Base-by-base conservation (phyloP, 1,140 invertebrate genomes). In the Drosophila pseudoananassae region DNA sequence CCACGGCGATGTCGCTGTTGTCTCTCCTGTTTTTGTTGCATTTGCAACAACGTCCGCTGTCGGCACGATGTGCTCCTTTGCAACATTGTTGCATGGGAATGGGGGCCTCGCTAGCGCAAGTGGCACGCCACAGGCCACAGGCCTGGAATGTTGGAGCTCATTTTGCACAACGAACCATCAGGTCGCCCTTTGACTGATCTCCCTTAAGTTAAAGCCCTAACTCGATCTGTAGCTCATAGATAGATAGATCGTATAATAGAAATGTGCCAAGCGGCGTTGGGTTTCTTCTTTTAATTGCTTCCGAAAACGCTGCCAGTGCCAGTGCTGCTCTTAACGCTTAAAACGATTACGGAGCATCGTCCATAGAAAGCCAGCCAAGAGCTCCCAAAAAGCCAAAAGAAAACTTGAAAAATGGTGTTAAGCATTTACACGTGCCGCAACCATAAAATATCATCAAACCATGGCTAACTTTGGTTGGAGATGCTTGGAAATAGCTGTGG, bases 51-150 rank as follows among this genome's bases (percentile, higher is more conserved):
- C 56, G 54, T 52, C 51, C 54, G 69, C 70, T 78, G 64, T 65
- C 63, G 64, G 59, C 77, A 85, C 73, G 73, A 85, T 77, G 70
- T 77, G 76, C 64, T 52, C 43, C 51, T 29, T 47, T 73, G 82
- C 82, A 87, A 87, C 82, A 82, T 75, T 87, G 82, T 87, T 87
- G 82, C 82, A 87, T 88, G 82, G 75, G 82, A 88, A 88, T 75
- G 64, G 10, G 31, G 31, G 31, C 31, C 31, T 10, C 8, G 31
- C 31, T 31, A 31, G 31, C 31, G 38, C 36, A 25, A 25, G 53
- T 56, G 53, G 49, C 47, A 20, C 6, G 49, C 33, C 61, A 45
- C 14, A 10, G 25, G 56, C 40, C 38, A 27, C 20, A 43, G 14
- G 36, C 14, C 40, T 38, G 63, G 31, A 69, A 69, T 69, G 65